Evolutionary conservation across 1,140 invertebrate genomes (phyloP).

Genomic region (Temnothorax curvispinosus): DNA sequence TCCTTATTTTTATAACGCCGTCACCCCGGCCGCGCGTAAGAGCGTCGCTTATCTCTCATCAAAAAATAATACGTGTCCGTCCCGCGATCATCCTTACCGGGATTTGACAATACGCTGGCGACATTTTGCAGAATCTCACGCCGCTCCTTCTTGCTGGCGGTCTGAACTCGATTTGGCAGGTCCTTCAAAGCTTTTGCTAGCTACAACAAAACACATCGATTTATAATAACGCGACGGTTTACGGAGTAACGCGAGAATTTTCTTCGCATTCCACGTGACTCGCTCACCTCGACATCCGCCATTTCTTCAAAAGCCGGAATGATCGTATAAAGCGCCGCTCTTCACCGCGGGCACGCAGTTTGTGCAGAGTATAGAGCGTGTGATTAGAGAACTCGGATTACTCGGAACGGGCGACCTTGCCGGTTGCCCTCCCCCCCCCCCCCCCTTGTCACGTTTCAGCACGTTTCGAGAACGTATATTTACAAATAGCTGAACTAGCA

Average conservation of each 20-base stretch:
- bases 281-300: conserved; percentile 84
- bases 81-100: conserved; percentile 86
- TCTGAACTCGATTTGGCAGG: conserved; percentile 92
- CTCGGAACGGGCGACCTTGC: too few species aligned
- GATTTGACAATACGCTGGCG: conserved; percentile 89
- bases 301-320: conserved; percentile 80
- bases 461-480: too few species aligned
- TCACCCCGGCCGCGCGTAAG: background rate
- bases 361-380: background rate
- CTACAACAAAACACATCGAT: conserved; percentile 85
- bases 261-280: conserved; percentile 80
- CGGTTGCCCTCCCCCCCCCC: too few species aligned
- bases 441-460: too few species aligned
- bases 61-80: conserved; percentile 58
- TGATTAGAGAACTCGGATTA: too few species aligned
- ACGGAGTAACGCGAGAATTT: conserved; percentile 48
- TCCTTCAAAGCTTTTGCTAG: conserved; percentile 91
- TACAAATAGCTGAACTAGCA: too few species aligned
- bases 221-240: conserved; percentile 42
- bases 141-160: conserved; percentile 91
- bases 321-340: conserved; percentile 52
- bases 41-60: conserved; percentile 21
- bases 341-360: background rate
- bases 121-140: conserved; percentile 90
- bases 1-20: background rate